Evolutionary conservation across 2,797 vertebrate species (phyloP), one percentile per base, ranked within the genome.

Genomic region (Chaunax sp.): DNA sequence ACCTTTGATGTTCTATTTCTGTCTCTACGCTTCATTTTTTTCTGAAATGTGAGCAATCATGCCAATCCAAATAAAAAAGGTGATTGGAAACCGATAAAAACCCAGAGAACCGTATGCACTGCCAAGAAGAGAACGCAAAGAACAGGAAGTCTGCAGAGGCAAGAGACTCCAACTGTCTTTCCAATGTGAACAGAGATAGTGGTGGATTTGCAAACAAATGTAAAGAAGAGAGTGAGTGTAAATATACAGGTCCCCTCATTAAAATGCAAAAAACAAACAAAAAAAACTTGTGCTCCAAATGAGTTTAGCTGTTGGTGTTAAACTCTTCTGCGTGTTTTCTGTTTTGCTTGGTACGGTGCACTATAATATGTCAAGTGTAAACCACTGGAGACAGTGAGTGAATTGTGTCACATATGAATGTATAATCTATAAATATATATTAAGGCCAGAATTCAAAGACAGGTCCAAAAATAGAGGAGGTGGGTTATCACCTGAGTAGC

Each of bases 1-100:
- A 84, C 84, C 76, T 80, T 71, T 82, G 59, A 69, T 75, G 51
- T 13, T 37, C 56, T 50, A 56, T 75, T 51, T 62, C 22, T 1
- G 28, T 37, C 35, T 72, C 51, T 30, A 44, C 38, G 35, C 46
- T 63, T 53, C 19, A 1, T 20, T 38, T 25, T 49, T 41, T 8
- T 20, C 4, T 26, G 19, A 18, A 66, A 45, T 63, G 69, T 69
- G 19, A 45, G 15, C 44, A 67, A 72, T n/a, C 53, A 59, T 75
- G 47, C 22, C 72, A 76, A 84, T 73, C 33, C 26, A 64, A 72
- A 82, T 68, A 25, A 62, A 66, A 54, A 70, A 72, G 33, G 10
- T 59, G 54, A 81, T 45, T 69, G 35, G 26, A 62, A 72, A 51
- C 20, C 12, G 59, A 74, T 72, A 68, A 67, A n/a, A 14, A 54